These are phyloP conservation scores for Catostomus latipinnis DNA, from an alignment of 2,797 vertebrate species.

Conservation along the genomic window DNA sequence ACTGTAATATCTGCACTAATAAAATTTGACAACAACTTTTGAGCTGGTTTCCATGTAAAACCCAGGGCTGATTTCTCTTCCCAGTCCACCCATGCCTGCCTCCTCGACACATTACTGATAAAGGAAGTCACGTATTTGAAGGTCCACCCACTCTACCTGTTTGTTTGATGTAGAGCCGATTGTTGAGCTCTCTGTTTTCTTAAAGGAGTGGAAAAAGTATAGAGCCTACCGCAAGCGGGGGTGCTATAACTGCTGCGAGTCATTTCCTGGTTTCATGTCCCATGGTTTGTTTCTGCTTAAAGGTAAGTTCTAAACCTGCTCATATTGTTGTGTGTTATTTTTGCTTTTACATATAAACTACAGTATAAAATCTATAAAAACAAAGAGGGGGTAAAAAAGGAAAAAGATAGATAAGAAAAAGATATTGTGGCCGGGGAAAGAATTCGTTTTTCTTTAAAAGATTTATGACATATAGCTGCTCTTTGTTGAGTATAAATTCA, in stretches of 20 bases:
- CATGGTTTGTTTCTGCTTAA: conserved; percentile 34
- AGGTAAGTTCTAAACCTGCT: conserved; percentile 64
- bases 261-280: conserved; percentile 56
- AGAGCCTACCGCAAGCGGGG: conserved; percentile 48
- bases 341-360: not conserved
- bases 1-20: not conserved
- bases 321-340: not conserved
- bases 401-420: not conserved
- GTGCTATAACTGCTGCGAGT: conserved; percentile 35
- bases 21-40: not conserved
- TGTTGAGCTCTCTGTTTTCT: conserved; percentile 43
- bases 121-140: conserved; percentile 70
- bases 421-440: not conserved
- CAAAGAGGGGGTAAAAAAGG: not conserved
- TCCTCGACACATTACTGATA: conserved; percentile 66
- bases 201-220: conserved; percentile 60
- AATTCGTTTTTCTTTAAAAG: not conserved
- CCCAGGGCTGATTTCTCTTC: too few relatives aligned
- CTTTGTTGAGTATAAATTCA: not conserved
- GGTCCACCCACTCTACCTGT: conserved; percentile 71
- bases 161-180: conserved; percentile 53
- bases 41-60: too few relatives aligned
- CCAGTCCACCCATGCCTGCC: conserved; percentile 18
- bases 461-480: not conserved
- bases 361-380: not conserved